Evolutionary conservation across 2,113 vertebrate species (phyloP).

Genomic region (Gobiocypris rarus): DNA sequence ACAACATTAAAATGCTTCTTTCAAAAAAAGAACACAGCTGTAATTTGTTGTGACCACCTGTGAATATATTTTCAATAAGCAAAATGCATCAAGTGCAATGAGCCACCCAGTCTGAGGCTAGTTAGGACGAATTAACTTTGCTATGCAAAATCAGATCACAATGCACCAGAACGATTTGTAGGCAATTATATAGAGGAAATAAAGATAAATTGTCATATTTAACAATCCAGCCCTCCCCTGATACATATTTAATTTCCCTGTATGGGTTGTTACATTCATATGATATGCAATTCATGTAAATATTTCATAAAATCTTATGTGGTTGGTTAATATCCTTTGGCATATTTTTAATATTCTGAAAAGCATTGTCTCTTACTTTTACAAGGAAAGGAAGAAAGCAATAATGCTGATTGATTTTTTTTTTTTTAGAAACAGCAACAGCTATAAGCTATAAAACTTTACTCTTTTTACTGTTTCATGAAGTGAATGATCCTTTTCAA

Average conservation of each 20-base stretch:
- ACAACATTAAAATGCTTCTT: neutral
- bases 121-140: constrained; percentile 43
- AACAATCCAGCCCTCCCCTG: constrained; percentile 4
- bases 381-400: neutral
- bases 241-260: neutral
- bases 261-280: neutral
- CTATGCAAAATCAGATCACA: constrained; percentile 39
- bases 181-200: constrained; percentile 38
- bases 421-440: neutral
- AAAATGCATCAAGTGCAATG: constrained; percentile 16
- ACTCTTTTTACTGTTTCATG: neutral
- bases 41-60: constrained; percentile 19
- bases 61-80: constrained; percentile 30
- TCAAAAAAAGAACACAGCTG: neutral
- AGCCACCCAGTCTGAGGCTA: neutral
- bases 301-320: neutral
- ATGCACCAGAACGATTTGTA: constrained; percentile 45
- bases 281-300: constrained; percentile 12
- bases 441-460: neutral
- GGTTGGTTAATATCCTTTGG: neutral
- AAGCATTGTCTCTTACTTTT: neutral
- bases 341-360: neutral
- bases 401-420: neutral
- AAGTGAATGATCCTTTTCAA: neutral
- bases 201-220: constrained; percentile 37